phyloP scores from a whole-genome alignment of 2,113 vertebrate species.

The Symphodus melops region DNA sequence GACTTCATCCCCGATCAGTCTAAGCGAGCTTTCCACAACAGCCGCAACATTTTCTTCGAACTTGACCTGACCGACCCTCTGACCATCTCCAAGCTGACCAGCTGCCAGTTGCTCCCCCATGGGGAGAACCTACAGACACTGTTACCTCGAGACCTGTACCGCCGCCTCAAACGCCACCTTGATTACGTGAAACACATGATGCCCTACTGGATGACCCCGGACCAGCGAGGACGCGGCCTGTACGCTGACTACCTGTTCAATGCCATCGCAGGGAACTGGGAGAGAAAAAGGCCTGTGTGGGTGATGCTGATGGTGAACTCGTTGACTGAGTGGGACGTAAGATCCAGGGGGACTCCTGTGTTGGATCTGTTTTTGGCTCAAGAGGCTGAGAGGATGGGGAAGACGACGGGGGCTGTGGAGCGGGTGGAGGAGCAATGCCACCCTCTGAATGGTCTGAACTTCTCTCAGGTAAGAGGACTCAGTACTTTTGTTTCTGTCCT shows the following conservation, averaged over 20 bases:
- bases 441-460: constrained; percentile 96
- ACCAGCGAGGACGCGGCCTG: constrained; percentile 93
- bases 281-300: constrained; percentile 97
- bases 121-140: constrained; percentile 95
- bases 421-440: constrained; percentile 97
- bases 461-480: constrained; percentile 90
- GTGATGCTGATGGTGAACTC: constrained; percentile 99
- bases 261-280: constrained; percentile 97
- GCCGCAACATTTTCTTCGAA: constrained; percentile 93
- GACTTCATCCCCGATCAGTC: constrained; percentile 94
- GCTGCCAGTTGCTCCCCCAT: constrained; percentile 94
- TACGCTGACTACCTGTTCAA: constrained; percentile 98
- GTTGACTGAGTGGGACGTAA: constrained; percentile 94
- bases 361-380: constrained; percentile 96
- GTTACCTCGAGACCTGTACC: constrained; percentile 93
- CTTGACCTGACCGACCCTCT: constrained; percentile 95
- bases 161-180: constrained; percentile 96
- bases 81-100: constrained; percentile 95
- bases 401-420: constrained; percentile 94
- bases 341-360: constrained; percentile 92
- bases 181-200: constrained; percentile 99
- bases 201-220: constrained; percentile 96
- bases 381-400: constrained; percentile 92
- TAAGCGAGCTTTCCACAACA: constrained; percentile 92
- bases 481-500: constrained; percentile 3